Conservation (phyloP, 1,140 invertebrate genomes). For the Latrodectus geometricus region DNA sequence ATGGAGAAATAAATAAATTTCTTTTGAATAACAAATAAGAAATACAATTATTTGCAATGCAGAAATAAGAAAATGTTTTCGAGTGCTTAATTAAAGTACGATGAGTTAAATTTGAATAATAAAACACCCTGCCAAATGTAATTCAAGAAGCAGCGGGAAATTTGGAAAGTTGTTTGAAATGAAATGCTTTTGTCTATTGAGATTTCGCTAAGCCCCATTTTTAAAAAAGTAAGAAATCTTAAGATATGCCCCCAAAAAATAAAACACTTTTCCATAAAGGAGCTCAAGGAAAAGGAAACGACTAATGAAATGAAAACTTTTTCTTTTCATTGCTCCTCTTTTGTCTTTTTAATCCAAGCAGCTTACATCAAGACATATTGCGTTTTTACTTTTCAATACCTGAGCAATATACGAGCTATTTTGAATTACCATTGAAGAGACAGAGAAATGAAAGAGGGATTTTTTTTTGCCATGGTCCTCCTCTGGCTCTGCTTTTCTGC, state of each 20-base stretch:
- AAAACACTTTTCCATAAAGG: constrained; percentile 7
- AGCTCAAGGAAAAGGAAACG: constrained; percentile 18
- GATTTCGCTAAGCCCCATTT: background rate
- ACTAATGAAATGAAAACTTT: constrained; percentile 43
- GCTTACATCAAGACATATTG: background rate
- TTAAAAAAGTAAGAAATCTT: background rate
- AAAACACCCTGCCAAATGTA: constrained; percentile 2
- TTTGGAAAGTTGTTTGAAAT: constrained; percentile 36
- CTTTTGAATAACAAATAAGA: too few species aligned
- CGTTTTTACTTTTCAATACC: constrained; percentile 48
- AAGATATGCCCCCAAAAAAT: background rate
- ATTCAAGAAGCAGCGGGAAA: constrained; percentile 3
- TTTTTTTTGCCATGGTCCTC: background rate
- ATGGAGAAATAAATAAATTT: too few species aligned
- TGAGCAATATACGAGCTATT: background rate
- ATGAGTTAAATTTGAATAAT: constrained; percentile 38
- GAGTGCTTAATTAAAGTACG: constrained; percentile 43
- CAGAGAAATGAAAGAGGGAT: background rate
- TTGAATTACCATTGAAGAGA: background rate
- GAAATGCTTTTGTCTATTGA: background rate
- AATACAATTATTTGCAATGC: too few species aligned
- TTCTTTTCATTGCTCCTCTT: constrained; percentile 13
- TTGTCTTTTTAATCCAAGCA: constrained; percentile 24
- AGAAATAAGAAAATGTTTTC: background rate
- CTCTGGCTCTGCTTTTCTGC: background rate